These are phyloP conservation scores for Gila orcuttii DNA, from an alignment of 2,113 vertebrate species.

Conservation along the genomic window DNA sequence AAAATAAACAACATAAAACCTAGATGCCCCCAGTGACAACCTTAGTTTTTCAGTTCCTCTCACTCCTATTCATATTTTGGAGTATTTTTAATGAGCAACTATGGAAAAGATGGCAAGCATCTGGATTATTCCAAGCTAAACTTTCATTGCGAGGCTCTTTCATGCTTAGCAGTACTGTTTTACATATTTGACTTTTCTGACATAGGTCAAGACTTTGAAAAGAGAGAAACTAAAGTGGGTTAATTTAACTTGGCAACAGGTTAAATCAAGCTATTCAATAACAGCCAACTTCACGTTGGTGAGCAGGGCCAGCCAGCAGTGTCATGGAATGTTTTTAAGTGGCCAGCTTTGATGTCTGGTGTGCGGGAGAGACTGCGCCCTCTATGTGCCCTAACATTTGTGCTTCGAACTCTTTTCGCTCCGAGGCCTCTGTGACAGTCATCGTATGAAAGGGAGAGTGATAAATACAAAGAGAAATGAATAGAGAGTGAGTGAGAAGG, in stretches of 20 bases:
- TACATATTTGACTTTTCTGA: slow-evolving; percentile 39
- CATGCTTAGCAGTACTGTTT: slow-evolving; percentile 23
- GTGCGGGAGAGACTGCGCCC: slow-evolving; percentile 41
- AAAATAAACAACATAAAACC: not conserved
- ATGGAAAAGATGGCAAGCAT: slow-evolving; percentile 2
- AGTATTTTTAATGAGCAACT: not conserved
- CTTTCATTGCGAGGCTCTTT: slow-evolving; percentile 34
- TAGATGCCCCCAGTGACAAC: not conserved
- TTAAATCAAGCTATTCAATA: slow-evolving; percentile 34
- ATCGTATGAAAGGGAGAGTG: slow-evolving; percentile 64
- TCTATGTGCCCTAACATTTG: slow-evolving; percentile 40
- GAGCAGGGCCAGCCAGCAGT: slow-evolving; percentile 30
- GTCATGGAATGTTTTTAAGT: slow-evolving; percentile 54
- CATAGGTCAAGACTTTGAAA: slow-evolving; percentile 39
- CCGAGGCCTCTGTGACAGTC: slow-evolving; percentile 54
- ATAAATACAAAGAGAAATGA: slow-evolving; percentile 50
- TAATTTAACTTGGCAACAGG: slow-evolving; percentile 38
- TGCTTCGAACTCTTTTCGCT: slow-evolving; percentile 19
- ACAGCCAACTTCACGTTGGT: slow-evolving; percentile 24
- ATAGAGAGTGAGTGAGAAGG: slow-evolving; percentile 59
- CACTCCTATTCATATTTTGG: not conserved
- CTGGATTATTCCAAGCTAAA: slow-evolving; percentile 27
- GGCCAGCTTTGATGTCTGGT: slow-evolving; percentile 65
- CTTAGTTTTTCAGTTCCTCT: not conserved
- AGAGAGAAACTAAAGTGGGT: slow-evolving; percentile 15